Evolutionary conservation across 2,888 invertebrate genomes (phyloP).

Genomic region (Nasonovia ribisnigri): DNA sequence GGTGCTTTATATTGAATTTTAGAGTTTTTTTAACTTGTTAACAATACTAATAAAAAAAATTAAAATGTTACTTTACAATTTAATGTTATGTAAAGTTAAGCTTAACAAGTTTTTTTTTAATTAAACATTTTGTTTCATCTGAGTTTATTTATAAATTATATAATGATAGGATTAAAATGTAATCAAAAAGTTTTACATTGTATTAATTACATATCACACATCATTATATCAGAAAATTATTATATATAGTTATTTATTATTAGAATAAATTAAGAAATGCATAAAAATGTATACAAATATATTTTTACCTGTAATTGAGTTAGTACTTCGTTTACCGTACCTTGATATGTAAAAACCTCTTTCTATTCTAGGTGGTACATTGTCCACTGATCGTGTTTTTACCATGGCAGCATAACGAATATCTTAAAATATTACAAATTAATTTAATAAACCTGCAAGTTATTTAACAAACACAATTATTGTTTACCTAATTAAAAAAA

Average conservation of each 20-base stretch:
- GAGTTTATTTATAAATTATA: neutral
- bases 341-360: constrained; percentile 62
- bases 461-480: neutral
- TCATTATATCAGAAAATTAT: neutral
- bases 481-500: neutral
- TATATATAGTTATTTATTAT: neutral
- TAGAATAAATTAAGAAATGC: neutral
- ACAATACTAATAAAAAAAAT: too few species aligned
- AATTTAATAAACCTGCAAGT: too few species aligned
- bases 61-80: neutral
- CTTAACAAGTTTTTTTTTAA: too few species aligned
- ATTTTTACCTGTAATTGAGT: constrained; percentile 47
- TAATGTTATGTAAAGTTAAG: neutral
- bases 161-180: neutral
- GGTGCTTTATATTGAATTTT: too few species aligned
- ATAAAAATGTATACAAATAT: constrained; percentile 1
- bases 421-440: constrained; percentile 25
- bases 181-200: neutral
- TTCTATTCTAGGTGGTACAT: constrained; percentile 57
- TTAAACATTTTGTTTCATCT: neutral
- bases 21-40: too few species aligned
- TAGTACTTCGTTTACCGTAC: constrained; percentile 52
- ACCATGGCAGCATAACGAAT: neutral
- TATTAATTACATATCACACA: neutral
- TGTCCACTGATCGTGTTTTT: constrained; percentile 30